Base-by-base conservation (phyloP, 2,797 vertebrate species). In the Premnoplex brunnescens region DNA sequence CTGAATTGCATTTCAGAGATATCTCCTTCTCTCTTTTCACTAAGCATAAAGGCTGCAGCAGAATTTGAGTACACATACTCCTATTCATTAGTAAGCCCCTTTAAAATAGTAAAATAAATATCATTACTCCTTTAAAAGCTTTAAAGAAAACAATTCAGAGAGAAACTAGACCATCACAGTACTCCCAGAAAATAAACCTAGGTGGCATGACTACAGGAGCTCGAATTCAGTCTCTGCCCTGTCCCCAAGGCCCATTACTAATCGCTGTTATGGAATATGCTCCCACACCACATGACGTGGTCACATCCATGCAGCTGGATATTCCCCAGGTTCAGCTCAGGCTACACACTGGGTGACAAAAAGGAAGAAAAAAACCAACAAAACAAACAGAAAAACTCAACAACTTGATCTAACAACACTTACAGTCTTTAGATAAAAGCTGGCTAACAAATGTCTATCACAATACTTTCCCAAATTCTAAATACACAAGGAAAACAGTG, bases 191-290 rank as follows among this genome's bases (percentile, higher is more conserved):
- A 93, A 86, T 80, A 91, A 94, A 81, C 24, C 30, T 14, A 75
- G 66, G 66, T 86, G 59, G 69, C 62, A 68, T 94, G 94, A 95
- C 79, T 75, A 66, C 1, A 3, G 58, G 62, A 95, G 48, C 34
- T 21, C 56, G 49, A 91, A 88, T 43, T 69, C 76, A 37, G 79
- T 14, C 91, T 81, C 94, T 96, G 95, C 94, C 90, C 93, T 93
- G 91, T 96, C 91, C 90, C 94, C 93, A 90, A 95, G 90, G 93
- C 62, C 89, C 91, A 93, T 95, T 90, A 93, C 62, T 91, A 95
- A 91, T 20, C 48, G 24, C 51, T 86, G n/a, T 36, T 51, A 58
- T 12, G 51, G 89, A 90, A 86, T 48, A 93, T 7, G 54, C 68
- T 95, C 79, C 76, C 62, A 85, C 60, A 60, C 52, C 52, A 66